Evolutionary conservation across 2,113 vertebrate species (phyloP), one percentile per base, ranked within the genome.

Genomic region (Caloenas nicobarica): DNA sequence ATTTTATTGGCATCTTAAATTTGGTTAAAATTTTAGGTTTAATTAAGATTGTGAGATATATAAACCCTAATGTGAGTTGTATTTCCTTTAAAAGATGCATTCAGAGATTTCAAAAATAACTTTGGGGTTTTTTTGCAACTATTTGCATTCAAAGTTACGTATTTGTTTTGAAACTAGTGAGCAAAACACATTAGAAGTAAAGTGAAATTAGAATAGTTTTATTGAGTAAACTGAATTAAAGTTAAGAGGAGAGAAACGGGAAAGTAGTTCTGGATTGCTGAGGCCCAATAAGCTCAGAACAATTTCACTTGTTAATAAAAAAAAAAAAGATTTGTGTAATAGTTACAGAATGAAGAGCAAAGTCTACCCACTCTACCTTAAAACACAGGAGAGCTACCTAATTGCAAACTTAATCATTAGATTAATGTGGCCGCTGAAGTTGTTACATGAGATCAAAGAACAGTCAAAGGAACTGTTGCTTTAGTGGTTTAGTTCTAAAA

Each of bases 361-460:
- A 84, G 56, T 61, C 51, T 94, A 10, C 38, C 5, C 34, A 7
- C 22, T 74, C 33, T 79, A 13, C 58, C 54, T 94, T 95, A 65
- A 72, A 94, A 65, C 53, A 16, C 54, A 8, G 2, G 77, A 79
- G 48, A 74, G 57, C 50, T 94, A 48, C 79, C 57, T 80, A 62
- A 72, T 53, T 89, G 36, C 69, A 58, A 22, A 66, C 68, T 53
- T 86, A 86, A 93, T 96, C 76, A 85, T 69, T 95, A 79, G 70
- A 86, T 86, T 95, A 91, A 95, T 78, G 51, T 86, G 86, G 71
- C 86, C 91, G 68, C 71, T 93, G 54, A 86, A 95, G 60, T 95
- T 92, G 72, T 46, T 95, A 79, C 70, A 69, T 87, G 84, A 93
- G 83, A 96, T 97, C 83, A 95, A 97, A 97, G 73, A 88, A 85